Evolutionary conservation across 2,113 vertebrate species (phyloP), one percentile per base, ranked within the genome.

Genomic region (Pontoporia blainvillei): DNA sequence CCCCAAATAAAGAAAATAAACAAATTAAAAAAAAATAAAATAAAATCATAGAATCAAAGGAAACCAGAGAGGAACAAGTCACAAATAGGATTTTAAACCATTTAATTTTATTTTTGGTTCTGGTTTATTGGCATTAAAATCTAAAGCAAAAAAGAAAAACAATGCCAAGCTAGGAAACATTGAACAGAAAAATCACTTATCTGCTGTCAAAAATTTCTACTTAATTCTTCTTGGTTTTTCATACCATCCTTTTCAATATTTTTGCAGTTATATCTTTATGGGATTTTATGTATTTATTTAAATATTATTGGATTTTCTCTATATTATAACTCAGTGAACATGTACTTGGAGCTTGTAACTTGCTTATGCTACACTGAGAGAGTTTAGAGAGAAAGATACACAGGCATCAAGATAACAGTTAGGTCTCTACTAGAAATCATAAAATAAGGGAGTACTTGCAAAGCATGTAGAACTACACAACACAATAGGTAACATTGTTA

Each of bases 101-200:
- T 61, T 73, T 29, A 14, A 17, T 31, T 57, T 76, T 61, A 62
- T 61, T 88, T 84, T 84, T 2, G 2, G 5, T 84, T 93, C n/a
- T 62, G 36, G 4, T 78, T 84, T 8, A 36, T 64, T 95, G 27
- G 2, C 25, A 49, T 75, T 95, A 75, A 95, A 85, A 62, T 57
- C 17, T 86, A 75, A 81, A 81, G 31, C 8, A 34, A 67, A 76
- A 82, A 76, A 12, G 13, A 46, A 36, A 64, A 75, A 69, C 29
- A 21, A 18, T 6, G 27, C 23, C 27, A 15, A 8, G 7, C 3
- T 86, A 86, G 13, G 52, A 86, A 86, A 62, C 44, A 64, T 1
- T 81, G 34, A 95, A 66, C 49, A 76, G 41, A 39, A 85, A 93
- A 95, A 72, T 67, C 14, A 79, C 25, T 52, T 54, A 49, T 49